Base-by-base conservation (phyloP, 2,113 vertebrate species). In the Shinisaurus crocodilurus region DNA sequence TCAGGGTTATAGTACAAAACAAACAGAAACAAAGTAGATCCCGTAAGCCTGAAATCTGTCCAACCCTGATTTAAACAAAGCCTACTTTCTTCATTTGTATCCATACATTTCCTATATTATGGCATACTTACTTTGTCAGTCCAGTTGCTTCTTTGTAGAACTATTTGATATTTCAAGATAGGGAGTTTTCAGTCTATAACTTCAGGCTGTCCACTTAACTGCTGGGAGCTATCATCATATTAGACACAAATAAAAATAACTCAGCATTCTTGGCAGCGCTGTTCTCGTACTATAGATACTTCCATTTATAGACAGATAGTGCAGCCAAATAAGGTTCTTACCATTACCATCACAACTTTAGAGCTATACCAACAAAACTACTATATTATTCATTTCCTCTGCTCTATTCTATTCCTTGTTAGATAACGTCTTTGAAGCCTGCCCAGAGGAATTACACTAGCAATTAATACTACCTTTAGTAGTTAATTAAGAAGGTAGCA, bases 401-500 rank as follows among this genome's bases (percentile, higher is more conserved):
- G 2, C 27, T 6, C 2, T 43, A 8, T 89, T 67, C 57, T 27
- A 29, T 37, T 69, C 20, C 79, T 93, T 43, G 32, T 89, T 81
- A 80, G 54, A 69, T 65, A 40, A 34, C 23, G 91, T 74, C 32
- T 37, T 6, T 60, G 69, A 91, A 89, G 76, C 88, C 70, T 86
- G n/a, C 12, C 54, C 37, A 82, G 7, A 50, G 16, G 81, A 81
- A 60, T 57, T 25, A 77, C 45, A 67, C 29, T 60, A 80, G 72
- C 70, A 82, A 37, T 90, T 81, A 63, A 9, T 87, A 91, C 75
- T 89, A 80, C 84, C 16, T 65, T 60, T 43, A 60, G 48, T 29
- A 81, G 91, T 92, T 88, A 90, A 90, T 92, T 92, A 25, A 87
- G 76, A 89, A 95, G 43, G 43, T 60, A 82, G 57, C 40, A 87